A percentile compares a stretch with the other conserved stretches of the same genome.
These are phyloP conservation scores for Uromys caudimaculatus DNA, from an alignment of 2,797 vertebrate genomes.

Conservation along the genomic window DNA sequence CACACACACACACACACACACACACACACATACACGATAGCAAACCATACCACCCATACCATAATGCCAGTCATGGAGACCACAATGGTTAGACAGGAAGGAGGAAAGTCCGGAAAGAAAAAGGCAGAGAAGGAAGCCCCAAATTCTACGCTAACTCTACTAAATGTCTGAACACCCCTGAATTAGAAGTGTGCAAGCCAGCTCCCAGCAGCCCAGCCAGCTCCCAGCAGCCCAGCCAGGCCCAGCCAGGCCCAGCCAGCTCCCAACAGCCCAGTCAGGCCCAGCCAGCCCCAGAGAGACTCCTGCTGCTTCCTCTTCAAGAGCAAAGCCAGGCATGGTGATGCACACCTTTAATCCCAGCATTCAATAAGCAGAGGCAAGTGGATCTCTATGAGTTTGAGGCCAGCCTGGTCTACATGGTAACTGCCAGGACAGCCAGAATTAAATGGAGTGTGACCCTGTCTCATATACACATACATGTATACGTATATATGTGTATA, in stretches of 20 bases:
- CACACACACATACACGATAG: background rate
- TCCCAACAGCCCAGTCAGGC: background rate
- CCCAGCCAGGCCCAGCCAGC: background rate
- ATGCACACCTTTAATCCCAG: background rate
- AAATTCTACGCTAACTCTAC: background rate
- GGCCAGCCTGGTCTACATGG: background rate
- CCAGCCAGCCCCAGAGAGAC: background rate
- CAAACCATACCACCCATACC: background rate
- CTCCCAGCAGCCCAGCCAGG: background rate
- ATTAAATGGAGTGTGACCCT: background rate
- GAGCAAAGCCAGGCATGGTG: background rate
- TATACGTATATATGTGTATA: too few relatives aligned
- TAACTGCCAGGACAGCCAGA: background rate
- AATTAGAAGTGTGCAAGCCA: background rate
- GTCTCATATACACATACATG: too few relatives aligned
- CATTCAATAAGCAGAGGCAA: background rate
- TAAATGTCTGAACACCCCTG: background rate
- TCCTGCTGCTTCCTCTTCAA: background rate
- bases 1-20: background rate
- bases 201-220: background rate
- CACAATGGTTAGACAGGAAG: background rate
- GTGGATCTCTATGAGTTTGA: background rate
- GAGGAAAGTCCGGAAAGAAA: background rate
- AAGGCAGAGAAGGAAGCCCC: background rate
- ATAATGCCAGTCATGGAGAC: background rate